Conservation (phyloP, 2,797 vertebrate species). For the Cryptoprocta ferox region DNA sequence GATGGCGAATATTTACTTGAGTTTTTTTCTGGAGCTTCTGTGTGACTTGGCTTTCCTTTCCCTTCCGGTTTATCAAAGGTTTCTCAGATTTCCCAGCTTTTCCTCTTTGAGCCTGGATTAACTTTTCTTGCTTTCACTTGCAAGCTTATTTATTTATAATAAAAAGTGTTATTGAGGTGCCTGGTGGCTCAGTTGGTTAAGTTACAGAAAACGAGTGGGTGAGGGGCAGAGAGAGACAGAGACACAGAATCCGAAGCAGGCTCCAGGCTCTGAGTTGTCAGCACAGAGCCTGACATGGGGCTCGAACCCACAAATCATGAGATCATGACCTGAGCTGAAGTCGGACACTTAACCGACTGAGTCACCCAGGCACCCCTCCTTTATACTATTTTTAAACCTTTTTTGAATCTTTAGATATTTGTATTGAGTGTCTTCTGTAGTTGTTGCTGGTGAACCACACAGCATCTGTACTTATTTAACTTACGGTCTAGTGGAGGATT, state of each 20-base stretch:
- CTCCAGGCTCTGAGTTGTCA: too few relatives aligned
- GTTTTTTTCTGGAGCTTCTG: background rate
- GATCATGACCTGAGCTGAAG: too few relatives aligned
- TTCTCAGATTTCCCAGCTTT: background rate
- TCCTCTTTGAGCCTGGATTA: background rate
- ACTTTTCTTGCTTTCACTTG: background rate
- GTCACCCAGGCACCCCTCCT: too few relatives aligned
- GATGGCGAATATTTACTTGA: background rate
- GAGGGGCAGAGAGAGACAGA: too few relatives aligned
- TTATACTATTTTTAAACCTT: background rate
- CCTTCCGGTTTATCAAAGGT: background rate
- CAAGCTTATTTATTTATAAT: conserved; percentile 12
- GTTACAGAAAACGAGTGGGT: too few relatives aligned
- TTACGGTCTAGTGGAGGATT: background rate
- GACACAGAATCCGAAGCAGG: too few relatives aligned
- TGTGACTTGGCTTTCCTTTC: background rate
- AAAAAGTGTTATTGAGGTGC: background rate
- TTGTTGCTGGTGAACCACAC: background rate
- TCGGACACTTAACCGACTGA: too few relatives aligned
- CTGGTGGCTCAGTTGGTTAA: too few relatives aligned
- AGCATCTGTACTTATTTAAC: background rate
- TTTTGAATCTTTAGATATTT: background rate
- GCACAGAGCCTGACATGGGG: too few relatives aligned
- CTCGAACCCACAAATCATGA: too few relatives aligned
- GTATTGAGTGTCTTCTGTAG: background rate